A percentile compares a stretch with the other conserved stretches of the same genome.
phyloP scores from a whole-genome alignment of 2,797 vertebrate genomes.

The Brotula barbata region DNA sequence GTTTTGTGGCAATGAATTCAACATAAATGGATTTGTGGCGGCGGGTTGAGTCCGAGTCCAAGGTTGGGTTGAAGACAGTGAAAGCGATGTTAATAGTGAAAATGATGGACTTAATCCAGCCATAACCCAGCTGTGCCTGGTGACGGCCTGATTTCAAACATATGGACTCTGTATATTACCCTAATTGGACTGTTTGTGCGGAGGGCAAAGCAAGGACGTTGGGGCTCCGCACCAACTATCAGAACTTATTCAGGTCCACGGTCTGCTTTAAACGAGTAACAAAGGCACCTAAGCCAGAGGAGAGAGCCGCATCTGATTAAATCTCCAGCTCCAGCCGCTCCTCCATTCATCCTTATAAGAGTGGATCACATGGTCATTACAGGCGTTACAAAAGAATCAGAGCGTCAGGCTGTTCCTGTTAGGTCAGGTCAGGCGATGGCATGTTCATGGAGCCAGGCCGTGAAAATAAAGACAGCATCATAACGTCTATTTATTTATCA shows the following conservation, averaged over 20 bases:
- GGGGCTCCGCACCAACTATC: conserved; percentile 30
- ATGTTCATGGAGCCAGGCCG: too few relatives aligned
- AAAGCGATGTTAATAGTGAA: too few relatives aligned
- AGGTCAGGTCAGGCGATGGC: too few relatives aligned
- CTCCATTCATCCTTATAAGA: conserved; percentile 75
- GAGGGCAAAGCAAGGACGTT: conserved; percentile 64
- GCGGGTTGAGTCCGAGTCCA: too few relatives aligned
- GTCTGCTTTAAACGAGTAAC: conserved; percentile 71
- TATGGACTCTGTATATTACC: conserved; percentile 27
- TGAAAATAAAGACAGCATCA: too few relatives aligned
- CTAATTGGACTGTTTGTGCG: conserved; percentile 37
- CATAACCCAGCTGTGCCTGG: conserved; percentile 1
- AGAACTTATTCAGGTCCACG: conserved; percentile 52
- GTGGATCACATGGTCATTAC: conserved; percentile 63
- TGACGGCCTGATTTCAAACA: conserved; percentile 21
- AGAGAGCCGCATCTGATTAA: conserved; percentile 76
- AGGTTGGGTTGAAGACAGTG: too few relatives aligned
- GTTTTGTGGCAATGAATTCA: too few relatives aligned
- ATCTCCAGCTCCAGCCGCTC: conserved; percentile 65
- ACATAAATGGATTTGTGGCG: too few relatives aligned
- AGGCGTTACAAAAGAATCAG: too few relatives aligned
- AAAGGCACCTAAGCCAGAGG: conserved; percentile 71
- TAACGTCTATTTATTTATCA: too few relatives aligned
- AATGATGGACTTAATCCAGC: too few relatives aligned
- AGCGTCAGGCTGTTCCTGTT: too few relatives aligned